Conservation (phyloP, 2,797 vertebrate genomes). For the Urocyon cinereoargenteus region DNA sequence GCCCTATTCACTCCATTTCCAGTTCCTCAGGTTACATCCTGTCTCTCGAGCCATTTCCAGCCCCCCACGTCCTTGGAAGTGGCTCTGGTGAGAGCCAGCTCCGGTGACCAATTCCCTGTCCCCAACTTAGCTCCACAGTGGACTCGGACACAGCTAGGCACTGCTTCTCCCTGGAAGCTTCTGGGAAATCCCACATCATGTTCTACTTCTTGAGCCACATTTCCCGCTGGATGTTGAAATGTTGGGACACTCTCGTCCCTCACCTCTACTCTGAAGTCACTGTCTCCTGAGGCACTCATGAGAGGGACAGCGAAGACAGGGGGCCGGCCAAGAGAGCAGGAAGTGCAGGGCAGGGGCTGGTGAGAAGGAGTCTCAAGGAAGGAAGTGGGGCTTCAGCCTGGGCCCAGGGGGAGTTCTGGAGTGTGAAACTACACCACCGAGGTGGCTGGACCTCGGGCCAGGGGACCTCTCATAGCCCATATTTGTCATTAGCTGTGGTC, state of each 20-base stretch:
- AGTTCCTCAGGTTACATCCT: neutral
- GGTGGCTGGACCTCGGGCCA: neutral
- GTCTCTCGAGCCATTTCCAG: neutral
- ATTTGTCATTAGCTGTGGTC: neutral
- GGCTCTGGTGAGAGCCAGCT: neutral
- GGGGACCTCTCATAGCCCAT: rapidly evolving
- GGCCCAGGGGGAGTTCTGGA: neutral
- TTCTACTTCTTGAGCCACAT: neutral
- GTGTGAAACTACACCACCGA: neutral
- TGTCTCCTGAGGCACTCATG: neutral
- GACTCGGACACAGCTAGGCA: neutral
- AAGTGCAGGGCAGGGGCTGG: neutral
- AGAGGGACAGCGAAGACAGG: neutral
- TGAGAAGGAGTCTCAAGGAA: neutral
- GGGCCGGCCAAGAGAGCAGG: too few species aligned
- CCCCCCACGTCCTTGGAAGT: neutral
- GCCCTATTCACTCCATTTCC: neutral
- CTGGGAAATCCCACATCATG: neutral
- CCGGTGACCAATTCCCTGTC: neutral
- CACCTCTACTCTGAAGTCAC: neutral
- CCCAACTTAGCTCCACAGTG: neutral
- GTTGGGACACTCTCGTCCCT: neutral
- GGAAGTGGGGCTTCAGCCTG: neutral
- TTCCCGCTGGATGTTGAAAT: neutral
- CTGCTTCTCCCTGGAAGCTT: neutral